Evolutionary conservation across 2,888 invertebrate species (phyloP).

Genomic region (Lamellibrachia columna): DNA sequence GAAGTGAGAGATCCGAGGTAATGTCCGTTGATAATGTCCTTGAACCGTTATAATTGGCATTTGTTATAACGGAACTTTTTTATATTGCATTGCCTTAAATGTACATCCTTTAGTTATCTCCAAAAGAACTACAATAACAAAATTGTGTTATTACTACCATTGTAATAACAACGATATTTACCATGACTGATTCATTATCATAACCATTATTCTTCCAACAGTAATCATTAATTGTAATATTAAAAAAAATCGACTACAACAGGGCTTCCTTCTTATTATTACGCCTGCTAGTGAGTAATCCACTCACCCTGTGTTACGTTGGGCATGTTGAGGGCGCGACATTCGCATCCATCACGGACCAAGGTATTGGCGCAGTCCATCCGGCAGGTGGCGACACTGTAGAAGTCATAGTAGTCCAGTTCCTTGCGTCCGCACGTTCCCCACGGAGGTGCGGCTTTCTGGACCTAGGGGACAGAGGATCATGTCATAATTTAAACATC

Average conservation of each 20-base stretch:
- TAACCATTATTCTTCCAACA: background rate
- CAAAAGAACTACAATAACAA: background rate
- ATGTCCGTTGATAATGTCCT: too few relatives aligned
- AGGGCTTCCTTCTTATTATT: constrained; percentile 8
- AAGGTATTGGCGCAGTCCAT: constrained; percentile 32
- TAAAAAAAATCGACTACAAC: background rate
- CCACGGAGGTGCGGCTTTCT: constrained; percentile 31
- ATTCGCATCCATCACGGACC: constrained; percentile 28
- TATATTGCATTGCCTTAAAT: background rate
- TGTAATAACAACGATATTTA: background rate
- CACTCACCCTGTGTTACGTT: background rate
- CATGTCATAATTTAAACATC: background rate
- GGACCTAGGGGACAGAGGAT: constrained; percentile 21
- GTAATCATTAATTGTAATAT: background rate
- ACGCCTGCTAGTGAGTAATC: background rate
- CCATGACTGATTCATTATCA: background rate
- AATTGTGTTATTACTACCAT: background rate
- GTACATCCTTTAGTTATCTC: background rate
- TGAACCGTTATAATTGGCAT: too few relatives aligned
- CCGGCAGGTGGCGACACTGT: constrained; percentile 30
- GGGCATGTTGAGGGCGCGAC: constrained; percentile 34
- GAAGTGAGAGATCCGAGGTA: too few relatives aligned
- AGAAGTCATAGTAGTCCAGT: constrained; percentile 32
- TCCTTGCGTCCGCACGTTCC: constrained; percentile 27
- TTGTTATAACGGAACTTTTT: background rate